Evolutionary conservation across 2,113 vertebrate species (phyloP).

Genomic region (Phaethornis superciliosus): DNA sequence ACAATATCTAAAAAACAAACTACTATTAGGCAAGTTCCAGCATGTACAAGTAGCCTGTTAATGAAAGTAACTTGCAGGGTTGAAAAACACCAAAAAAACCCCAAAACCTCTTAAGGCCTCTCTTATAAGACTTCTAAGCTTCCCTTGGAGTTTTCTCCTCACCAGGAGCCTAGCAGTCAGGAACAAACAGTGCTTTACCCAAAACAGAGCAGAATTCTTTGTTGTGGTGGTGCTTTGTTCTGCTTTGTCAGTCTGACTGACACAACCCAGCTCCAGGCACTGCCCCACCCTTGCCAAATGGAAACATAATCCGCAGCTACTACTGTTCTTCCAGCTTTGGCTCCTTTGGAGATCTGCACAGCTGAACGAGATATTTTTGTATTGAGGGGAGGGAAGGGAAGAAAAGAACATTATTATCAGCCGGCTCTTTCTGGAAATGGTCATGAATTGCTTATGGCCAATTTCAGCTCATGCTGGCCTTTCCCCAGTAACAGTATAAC

Average conservation of each 20-base stretch:
- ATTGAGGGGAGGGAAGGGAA: background rate
- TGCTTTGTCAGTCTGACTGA: background rate
- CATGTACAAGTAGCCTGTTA: background rate
- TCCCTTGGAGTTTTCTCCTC: background rate
- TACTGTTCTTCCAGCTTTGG: background rate
- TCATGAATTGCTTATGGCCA: background rate
- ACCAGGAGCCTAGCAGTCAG: background rate
- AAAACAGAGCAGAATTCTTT: background rate
- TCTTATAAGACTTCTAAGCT: background rate
- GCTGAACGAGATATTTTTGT: background rate
- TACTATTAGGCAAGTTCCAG: background rate
- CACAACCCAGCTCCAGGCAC: background rate
- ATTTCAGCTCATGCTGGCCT: background rate
- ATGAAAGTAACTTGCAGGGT: background rate
- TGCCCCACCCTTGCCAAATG: background rate
- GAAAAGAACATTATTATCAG: background rate
- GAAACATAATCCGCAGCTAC: background rate
- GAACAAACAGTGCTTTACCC: background rate
- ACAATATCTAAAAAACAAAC: background rate
- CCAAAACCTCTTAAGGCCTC: background rate
- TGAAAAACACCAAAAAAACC: background rate
- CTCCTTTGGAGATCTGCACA: background rate
- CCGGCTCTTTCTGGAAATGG: background rate
- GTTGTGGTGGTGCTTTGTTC: background rate
- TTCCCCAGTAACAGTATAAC: background rate